These are phyloP conservation scores for Eulemur mongoz DNA, from an alignment of 2,797 vertebrate species.

Conservation along the genomic window DNA sequence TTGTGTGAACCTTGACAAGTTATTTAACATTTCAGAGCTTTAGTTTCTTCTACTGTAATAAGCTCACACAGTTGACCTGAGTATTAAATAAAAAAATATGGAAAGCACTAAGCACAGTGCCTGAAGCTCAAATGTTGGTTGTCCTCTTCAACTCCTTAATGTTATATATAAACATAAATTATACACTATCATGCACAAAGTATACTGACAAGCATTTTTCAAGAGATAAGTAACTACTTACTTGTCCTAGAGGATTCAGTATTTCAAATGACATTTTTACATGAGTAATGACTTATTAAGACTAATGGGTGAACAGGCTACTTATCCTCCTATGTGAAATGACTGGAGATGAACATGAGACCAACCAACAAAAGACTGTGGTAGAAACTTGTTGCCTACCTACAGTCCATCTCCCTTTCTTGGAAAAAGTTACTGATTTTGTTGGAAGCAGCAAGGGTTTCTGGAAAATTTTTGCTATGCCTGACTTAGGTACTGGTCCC, in stretches of 20 bases:
- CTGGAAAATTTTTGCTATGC: neutral
- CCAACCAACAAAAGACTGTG: neutral
- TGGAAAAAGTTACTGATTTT: constrained; percentile 14
- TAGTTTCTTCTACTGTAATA: constrained; percentile 13
- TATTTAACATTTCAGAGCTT: constrained; percentile 28
- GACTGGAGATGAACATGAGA: neutral
- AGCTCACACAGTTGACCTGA: neutral
- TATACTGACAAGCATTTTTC: neutral
- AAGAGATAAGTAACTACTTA: constrained; percentile 13
- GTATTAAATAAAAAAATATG: constrained; percentile 1
- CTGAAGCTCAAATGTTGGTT: neutral
- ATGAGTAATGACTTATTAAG: neutral
- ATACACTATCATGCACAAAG: neutral
- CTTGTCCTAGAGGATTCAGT: neutral
- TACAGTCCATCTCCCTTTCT: neutral
- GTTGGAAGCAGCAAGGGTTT: neutral
- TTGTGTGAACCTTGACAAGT: neutral
- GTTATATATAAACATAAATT: neutral
- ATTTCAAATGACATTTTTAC: constrained; percentile 44
- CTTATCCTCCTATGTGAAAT: neutral
- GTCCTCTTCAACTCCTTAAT: neutral
- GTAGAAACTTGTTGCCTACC: neutral
- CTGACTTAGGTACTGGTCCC: neutral
- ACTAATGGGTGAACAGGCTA: neutral
- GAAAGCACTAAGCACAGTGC: neutral